Base-by-base conservation (phyloP, 2,888 invertebrate species). In the Anthophora plumipes region DNA sequence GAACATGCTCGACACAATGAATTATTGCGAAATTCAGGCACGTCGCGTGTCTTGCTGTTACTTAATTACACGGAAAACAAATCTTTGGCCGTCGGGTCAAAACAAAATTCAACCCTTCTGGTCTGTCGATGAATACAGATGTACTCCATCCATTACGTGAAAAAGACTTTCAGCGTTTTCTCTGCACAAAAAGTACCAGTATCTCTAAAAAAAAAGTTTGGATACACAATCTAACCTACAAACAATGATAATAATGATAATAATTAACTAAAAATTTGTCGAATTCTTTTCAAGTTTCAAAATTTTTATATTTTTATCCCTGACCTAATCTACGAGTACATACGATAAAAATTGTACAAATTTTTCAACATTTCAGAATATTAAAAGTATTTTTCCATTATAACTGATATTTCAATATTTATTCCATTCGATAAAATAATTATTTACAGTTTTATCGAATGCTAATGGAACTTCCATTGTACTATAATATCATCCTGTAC, bases 11-110 rank as follows among this genome's bases (percentile, higher is more conserved):
- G 22, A 0, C 22, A 7, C 46, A 20, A 0, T 14, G 39, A 25
- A 22, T 54, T 17, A 14, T 67, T 52, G 50, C 43, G 20, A 67
- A 50, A 73, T 59, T 43, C 41, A 1, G 22, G 11, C 20, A 0
- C 39, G 25, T 12, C 41, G 14, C 39, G 17, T 22, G 41, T 0
- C 43, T 12, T 31, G 1, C 17, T 12, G 39, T 60, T 73, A 31
- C 41, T 67, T 50, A 52, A 74, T 59, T 60, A 41, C 20, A 17
- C 4, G 31, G n/a, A 7, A 25, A 64, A 20, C 55, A 64, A 72
- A 55, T 37, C 8, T 37, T 31, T 14, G 9, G 14, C 4, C 46
- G 17, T 57, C 46, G 0, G n/a, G 5, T 12, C 14, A 6, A 0
- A 1, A 8, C 20, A 25, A 68, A 68, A 48, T 41, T 54, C 22